Percentiles rank a stretch among this genome's conserved stretches.
Evolutionary conservation across 1,140 invertebrate species (phyloP).

Genomic region (Caenorhabditis latens): DNA sequence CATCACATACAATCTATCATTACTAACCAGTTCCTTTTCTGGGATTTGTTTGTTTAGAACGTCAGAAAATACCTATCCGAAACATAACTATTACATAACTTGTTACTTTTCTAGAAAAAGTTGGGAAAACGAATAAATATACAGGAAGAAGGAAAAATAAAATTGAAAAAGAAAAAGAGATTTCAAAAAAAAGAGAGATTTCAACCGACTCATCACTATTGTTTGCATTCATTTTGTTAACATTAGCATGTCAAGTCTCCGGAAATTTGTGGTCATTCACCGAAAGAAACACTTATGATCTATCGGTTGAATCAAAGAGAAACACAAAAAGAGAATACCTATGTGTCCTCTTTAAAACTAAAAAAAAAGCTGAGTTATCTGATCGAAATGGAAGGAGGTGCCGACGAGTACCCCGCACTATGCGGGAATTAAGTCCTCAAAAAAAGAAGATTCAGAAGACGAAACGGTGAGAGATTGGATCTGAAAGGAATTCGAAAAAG

Average conservation of each 20-base stretch:
- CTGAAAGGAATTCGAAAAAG: neutral
- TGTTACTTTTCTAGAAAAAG: slow-evolving; percentile 13
- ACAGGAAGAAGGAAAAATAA: neutral
- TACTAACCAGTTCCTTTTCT: slow-evolving; percentile 31
- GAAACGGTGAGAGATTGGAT: neutral
- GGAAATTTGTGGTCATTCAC: slow-evolving; percentile 43
- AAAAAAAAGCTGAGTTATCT: slow-evolving; percentile 50
- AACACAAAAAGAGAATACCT: neutral
- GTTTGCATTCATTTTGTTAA: slow-evolving; percentile 25
- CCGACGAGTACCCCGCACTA: slow-evolving; percentile 33
- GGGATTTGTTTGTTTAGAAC: slow-evolving; percentile 3
- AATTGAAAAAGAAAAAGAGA: neutral
- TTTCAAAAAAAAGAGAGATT: neutral
- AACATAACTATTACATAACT: slow-evolving; percentile 42
- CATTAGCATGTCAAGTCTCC: neutral
- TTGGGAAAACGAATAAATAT: neutral
- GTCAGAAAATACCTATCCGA: neutral
- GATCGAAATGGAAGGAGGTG: slow-evolving; percentile 28
- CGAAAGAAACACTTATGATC: slow-evolving; percentile 44
- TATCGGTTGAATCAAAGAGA: slow-evolving; percentile 52
- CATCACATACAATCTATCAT: slow-evolving; percentile 37
- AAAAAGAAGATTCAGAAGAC: neutral
- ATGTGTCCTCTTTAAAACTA: neutral
- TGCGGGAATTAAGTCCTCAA: slow-evolving; percentile 37
- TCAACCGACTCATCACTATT: neutral